These are phyloP conservation scores for Syngnathus floridae DNA, from an alignment of 2,113 vertebrate genomes.

Conservation along the genomic window DNA sequence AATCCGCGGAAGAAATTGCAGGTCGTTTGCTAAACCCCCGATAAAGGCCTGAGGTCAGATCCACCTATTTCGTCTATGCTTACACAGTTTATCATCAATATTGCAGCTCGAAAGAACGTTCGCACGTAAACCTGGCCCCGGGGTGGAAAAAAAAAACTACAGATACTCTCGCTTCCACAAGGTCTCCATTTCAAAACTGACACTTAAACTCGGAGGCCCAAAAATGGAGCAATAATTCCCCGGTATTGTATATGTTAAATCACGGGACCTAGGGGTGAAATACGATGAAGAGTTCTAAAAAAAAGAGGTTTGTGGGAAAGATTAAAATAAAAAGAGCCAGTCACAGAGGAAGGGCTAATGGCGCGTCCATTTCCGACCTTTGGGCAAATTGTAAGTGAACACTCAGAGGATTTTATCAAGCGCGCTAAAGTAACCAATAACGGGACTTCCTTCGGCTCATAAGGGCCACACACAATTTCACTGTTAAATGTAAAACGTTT, in stretches of 20 bases:
- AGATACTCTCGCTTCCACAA: conserved; percentile 27
- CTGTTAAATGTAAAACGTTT: neutral
- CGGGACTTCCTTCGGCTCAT: neutral
- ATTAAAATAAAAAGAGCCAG: conserved; percentile 33
- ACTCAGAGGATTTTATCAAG: conserved; percentile 18
- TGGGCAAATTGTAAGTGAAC: conserved; percentile 45
- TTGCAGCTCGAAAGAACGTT: conserved; percentile 27
- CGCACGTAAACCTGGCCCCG: conserved; percentile 30
- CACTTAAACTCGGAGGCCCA: conserved; percentile 37
- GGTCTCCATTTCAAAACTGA: conserved; percentile 53
- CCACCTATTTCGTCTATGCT: conserved; percentile 27
- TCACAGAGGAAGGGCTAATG: conserved; percentile 31
- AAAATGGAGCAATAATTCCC: conserved; percentile 34
- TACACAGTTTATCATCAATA: conserved; percentile 25
- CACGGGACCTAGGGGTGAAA: conserved; percentile 54
- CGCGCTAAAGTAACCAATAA: neutral
- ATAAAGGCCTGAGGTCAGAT: conserved; percentile 42
- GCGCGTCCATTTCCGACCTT: conserved; percentile 47
- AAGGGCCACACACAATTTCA: neutral
- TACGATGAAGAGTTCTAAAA: conserved; percentile 45
- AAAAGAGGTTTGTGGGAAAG: conserved; percentile 52
- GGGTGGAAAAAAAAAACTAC: conserved; percentile 19
- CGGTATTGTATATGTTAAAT: conserved; percentile 27
- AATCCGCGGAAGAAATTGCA: conserved; percentile 7
- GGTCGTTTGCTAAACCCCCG: neutral